These are phyloP conservation scores for Diuraphis noxia DNA, from an alignment of 1,140 invertebrate genomes.

Conservation along the genomic window DNA sequence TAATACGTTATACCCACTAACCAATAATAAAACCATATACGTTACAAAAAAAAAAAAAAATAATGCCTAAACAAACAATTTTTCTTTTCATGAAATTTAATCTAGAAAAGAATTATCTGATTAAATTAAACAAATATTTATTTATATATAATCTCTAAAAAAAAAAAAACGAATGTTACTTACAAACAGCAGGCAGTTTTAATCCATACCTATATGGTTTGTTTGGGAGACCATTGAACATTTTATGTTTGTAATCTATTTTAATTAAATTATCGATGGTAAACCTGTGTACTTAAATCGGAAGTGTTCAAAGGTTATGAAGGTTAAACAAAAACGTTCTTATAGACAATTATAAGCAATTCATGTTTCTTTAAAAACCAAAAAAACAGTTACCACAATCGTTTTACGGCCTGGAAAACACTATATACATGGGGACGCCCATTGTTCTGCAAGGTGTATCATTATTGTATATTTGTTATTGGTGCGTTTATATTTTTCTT, in stretches of 20 bases:
- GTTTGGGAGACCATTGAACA: background rate
- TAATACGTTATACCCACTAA: background rate
- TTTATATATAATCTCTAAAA: background rate
- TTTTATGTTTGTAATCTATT: constrained; percentile 21
- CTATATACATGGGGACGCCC: constrained; percentile 13
- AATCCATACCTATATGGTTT: background rate
- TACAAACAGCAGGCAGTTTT: background rate
- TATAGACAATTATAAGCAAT: background rate
- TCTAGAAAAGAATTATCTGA: background rate
- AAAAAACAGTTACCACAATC: constrained; percentile 29
- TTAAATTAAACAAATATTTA: background rate
- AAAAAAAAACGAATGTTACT: background rate
- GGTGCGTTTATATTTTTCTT: constrained; percentile 13
- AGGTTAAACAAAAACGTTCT: constrained; percentile 17
- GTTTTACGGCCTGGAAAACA: constrained; percentile 27
- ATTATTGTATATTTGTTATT: constrained; percentile 36
- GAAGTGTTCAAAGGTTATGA: constrained; percentile 25
- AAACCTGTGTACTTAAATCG: background rate
- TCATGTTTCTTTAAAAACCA: constrained; percentile 8
- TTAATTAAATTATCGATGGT: constrained; percentile 11
- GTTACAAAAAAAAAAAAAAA: background rate
- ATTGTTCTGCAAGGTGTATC: constrained; percentile 32
- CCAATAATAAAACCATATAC: background rate
- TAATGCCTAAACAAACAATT: background rate
- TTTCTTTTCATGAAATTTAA: background rate